Conservation (phyloP, 2,888 invertebrate species). For the Sacculina carcini region DNA sequence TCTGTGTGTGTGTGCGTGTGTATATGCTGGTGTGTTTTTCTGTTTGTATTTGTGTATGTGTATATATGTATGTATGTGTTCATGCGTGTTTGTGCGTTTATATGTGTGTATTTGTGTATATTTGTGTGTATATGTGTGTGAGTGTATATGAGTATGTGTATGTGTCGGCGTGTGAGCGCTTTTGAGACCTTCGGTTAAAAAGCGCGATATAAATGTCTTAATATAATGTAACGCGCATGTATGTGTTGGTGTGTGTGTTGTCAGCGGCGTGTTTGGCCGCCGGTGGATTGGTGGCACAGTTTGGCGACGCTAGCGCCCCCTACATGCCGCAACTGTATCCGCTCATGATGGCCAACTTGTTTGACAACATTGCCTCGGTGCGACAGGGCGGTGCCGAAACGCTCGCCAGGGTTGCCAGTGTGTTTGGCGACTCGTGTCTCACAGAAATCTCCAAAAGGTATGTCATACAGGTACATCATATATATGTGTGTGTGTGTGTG, state of each 20-base stretch:
- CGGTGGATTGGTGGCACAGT: slow-evolving; percentile 26
- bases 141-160: no score
- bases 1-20: no score
- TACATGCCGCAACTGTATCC: slow-evolving; percentile 22
- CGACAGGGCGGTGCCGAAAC: slow-evolving; percentile 29
- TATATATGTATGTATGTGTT: no score
- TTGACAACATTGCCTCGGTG: slow-evolving; percentile 27
- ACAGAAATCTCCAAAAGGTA: neutral
- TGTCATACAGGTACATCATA: neutral
- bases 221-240: neutral
- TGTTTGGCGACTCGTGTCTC: slow-evolving; percentile 17
- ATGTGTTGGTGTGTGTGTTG: slow-evolving; percentile 10
- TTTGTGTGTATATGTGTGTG: no score
- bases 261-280: slow-evolving; percentile 28
- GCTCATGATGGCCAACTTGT: slow-evolving; percentile 22
- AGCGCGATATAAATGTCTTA: no score
- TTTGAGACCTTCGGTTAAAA: no score
- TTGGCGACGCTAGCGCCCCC: slow-evolving; percentile 23
- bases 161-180: no score
- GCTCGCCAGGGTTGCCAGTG: slow-evolving; percentile 22
- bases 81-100: no score
- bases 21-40: no score
- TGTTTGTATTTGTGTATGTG: no score
- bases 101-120: no score
- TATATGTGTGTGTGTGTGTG: neutral